phyloP scores from a whole-genome alignment of 2,113 vertebrate genomes.

The Phylloscopus whistleri region DNA sequence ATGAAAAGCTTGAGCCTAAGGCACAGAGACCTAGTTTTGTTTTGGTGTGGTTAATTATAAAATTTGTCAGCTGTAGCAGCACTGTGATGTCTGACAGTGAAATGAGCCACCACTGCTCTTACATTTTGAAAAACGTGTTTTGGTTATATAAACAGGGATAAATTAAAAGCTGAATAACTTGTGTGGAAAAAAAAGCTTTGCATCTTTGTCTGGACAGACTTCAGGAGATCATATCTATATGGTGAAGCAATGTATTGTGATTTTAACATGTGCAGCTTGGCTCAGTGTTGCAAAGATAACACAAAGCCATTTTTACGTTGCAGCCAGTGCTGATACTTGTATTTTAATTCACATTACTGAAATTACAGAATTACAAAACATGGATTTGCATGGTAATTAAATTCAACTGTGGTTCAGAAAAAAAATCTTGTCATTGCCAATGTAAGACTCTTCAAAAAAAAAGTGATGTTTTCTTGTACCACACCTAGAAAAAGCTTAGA shows the following conservation, averaged over 20 bases:
- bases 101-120: conserved; percentile 32
- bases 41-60: conserved; percentile 43
- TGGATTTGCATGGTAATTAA: neutral
- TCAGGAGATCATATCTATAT: neutral
- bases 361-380: neutral
- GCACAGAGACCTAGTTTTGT: conserved; percentile 61
- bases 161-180: conserved; percentile 20
- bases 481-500: neutral
- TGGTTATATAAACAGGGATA: conserved; percentile 17
- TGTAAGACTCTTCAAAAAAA: neutral
- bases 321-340: neutral
- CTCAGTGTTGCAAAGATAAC: neutral
- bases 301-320: neutral
- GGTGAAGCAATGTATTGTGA: neutral
- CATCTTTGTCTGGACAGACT: neutral
- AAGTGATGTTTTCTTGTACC: neutral
- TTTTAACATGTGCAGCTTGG: neutral
- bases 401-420: neutral
- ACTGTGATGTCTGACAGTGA: conserved; percentile 34
- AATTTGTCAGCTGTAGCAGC: conserved; percentile 3
- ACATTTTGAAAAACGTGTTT: conserved; percentile 21
- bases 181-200: neutral
- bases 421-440: neutral
- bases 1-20: conserved; percentile 39
- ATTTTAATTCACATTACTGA: neutral